Conservation (phyloP, 2,113 vertebrate species). For the Larimichthys crocea region DNA sequence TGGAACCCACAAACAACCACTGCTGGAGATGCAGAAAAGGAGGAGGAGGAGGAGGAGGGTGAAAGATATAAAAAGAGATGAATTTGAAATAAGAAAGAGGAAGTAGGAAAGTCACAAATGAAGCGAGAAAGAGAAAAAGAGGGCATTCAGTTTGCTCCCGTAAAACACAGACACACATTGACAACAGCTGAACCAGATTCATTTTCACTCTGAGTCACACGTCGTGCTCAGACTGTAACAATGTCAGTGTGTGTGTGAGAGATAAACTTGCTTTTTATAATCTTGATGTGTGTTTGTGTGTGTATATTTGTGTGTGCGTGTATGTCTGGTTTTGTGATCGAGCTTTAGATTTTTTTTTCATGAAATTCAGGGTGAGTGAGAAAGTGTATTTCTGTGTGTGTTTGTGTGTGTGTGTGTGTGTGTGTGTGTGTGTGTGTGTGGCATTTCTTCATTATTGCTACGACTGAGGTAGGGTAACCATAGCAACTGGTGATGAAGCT, state of each 20-base stretch:
- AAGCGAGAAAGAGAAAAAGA: conserved; percentile 11
- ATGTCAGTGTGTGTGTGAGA: conserved; percentile 16
- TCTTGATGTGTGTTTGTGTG: conserved; percentile 34
- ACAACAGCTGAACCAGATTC: conserved; percentile 42
- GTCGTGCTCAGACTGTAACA: conserved; percentile 28
- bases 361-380: conserved; percentile 7
- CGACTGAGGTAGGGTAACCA: conserved; percentile 74
- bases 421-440: conserved; percentile 21
- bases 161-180: conserved; percentile 13
- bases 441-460: conserved; percentile 60
- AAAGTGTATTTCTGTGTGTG: conserved; percentile 24
- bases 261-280: conserved; percentile 20
- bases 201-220: conserved; percentile 43
- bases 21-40: conserved; percentile 61
- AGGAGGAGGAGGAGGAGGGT: neutral
- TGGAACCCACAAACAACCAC: conserved; percentile 87
- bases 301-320: neutral
- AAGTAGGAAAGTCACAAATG: neutral
- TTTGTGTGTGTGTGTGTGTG: conserved; percentile 10
- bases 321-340: conserved; percentile 29
- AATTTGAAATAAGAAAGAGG: neutral
- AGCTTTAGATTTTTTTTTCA: conserved; percentile 34
- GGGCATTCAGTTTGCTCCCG: conserved; percentile 8
- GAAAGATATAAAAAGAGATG: conserved; percentile 5
- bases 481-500: conserved; percentile 79